phyloP scores from a whole-genome alignment of 1,140 invertebrate genomes.

The Pomphorhynchus laevis region DNA sequence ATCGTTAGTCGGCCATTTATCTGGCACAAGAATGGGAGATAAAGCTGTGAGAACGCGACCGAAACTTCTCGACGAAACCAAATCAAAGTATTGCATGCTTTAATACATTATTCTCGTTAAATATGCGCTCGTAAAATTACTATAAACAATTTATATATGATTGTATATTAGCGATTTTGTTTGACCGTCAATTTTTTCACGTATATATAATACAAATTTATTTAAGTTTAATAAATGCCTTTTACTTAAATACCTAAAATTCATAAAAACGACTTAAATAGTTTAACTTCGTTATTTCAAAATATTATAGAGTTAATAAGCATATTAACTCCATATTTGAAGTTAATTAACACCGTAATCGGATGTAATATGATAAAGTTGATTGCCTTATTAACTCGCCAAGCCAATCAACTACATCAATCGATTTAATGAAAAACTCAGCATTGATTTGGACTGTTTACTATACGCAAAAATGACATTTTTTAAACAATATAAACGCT shows the following conservation, averaged over 20 bases:
- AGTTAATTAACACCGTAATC: no score
- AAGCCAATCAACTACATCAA: no score
- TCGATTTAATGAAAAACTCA: no score
- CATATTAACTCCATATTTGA: no score
- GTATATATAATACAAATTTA: not conserved
- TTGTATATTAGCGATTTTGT: not conserved
- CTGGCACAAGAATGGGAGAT: slow-evolving; percentile 78
- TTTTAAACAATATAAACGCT: no score
- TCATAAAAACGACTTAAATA: no score
- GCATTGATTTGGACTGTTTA: no score
- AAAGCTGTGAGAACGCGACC: slow-evolving; percentile 33
- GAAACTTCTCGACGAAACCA: slow-evolving; percentile 35
- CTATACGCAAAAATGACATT: no score
- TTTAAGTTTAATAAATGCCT: not conserved
- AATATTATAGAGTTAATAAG: no score
- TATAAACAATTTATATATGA: not conserved
- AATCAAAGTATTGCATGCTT: slow-evolving; percentile 34
- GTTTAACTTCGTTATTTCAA: no score
- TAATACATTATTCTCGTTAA: not conserved
- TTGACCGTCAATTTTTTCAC: not conserved
- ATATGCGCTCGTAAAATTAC: not conserved
- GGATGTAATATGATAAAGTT: no score
- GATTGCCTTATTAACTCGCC: no score
- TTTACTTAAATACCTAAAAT: not conserved
- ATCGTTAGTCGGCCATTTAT: slow-evolving; percentile 54